A percentile compares a stretch with the other conserved stretches of the same genome.
These are phyloP conservation scores for Hippocampus zosterae DNA, from an alignment of 2,113 vertebrate genomes.

Conservation along the genomic window DNA sequence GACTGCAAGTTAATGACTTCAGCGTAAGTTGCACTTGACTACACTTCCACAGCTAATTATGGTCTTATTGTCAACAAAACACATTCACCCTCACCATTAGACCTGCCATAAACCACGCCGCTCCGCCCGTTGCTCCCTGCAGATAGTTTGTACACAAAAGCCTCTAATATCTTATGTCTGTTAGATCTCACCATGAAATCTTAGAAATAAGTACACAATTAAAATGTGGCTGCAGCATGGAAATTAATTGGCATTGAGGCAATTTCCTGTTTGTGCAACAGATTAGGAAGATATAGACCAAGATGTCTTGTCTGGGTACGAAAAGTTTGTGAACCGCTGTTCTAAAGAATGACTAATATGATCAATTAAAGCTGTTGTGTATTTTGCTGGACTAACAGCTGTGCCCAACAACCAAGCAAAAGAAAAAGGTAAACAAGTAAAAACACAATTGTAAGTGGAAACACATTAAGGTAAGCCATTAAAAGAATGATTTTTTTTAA, in stretches of 20 bases:
- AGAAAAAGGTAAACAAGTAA: neutral
- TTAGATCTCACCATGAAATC: conserved; percentile 53
- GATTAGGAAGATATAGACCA: neutral
- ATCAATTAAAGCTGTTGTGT: neutral
- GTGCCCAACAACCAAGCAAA: neutral
- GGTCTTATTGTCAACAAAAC: conserved; percentile 69
- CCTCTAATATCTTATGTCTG: conserved; percentile 61
- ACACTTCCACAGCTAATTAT: conserved; percentile 69
- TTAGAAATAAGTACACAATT: conserved; percentile 65
- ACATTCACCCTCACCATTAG: conserved; percentile 33
- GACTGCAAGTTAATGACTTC: conserved; percentile 68
- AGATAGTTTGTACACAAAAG: conserved; percentile 44
- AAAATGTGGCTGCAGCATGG: conserved; percentile 63
- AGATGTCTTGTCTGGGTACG: neutral
- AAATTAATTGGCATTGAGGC: conserved; percentile 53
- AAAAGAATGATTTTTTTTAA: neutral
- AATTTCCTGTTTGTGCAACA: neutral
- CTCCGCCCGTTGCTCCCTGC: neutral
- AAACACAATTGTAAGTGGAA: neutral
- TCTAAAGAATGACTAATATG: neutral
- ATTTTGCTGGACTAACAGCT: neutral
- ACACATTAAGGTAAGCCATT: neutral
- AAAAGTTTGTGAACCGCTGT: neutral
- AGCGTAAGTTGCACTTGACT: conserved; percentile 62
- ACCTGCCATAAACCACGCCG: conserved; percentile 33